phyloP scores from a whole-genome alignment of 2,888 invertebrate genomes.

The Megalurothrips usitatus region DNA sequence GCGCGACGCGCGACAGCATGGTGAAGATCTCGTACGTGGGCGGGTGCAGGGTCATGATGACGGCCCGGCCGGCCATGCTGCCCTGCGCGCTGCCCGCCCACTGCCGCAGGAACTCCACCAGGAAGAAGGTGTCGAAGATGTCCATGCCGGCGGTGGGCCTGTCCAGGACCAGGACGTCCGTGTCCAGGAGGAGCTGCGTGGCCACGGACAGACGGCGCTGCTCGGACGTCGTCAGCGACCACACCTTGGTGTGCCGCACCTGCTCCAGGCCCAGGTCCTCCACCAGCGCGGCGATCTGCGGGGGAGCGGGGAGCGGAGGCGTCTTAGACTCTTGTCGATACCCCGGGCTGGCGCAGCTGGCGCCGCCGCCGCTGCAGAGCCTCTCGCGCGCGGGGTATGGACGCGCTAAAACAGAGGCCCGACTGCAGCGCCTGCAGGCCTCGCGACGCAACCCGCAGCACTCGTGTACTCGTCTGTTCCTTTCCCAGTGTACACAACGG shows the following conservation, averaged over 20 bases:
- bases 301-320: not conserved
- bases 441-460: too few species aligned
- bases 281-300: conserved; percentile 77
- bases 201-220: conserved; percentile 82
- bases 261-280: conserved; percentile 89
- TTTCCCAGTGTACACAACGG: too few species aligned
- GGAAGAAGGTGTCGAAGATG: conserved; percentile 92
- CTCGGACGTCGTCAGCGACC: conserved; percentile 82
- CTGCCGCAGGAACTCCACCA: conserved; percentile 88
- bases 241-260: conserved; percentile 80
- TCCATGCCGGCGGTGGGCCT: conserved; percentile 87
- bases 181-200: conserved; percentile 79
- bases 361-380: too few species aligned
- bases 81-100: conserved; percentile 59
- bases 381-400: too few species aligned
- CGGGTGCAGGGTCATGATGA: conserved; percentile 86
- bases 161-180: conserved; percentile 80
- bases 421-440: too few species aligned
- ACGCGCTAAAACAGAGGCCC: too few species aligned
- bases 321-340: not conserved
- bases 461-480: too few species aligned
- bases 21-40: conserved; percentile 94
- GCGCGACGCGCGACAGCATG: conserved; percentile 80
- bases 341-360: too few species aligned
- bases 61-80: conserved; percentile 60